Evolutionary conservation across 2,113 vertebrate species (phyloP), one percentile per base, ranked within the genome.

Genomic region (Lophochroa leadbeateri): DNA sequence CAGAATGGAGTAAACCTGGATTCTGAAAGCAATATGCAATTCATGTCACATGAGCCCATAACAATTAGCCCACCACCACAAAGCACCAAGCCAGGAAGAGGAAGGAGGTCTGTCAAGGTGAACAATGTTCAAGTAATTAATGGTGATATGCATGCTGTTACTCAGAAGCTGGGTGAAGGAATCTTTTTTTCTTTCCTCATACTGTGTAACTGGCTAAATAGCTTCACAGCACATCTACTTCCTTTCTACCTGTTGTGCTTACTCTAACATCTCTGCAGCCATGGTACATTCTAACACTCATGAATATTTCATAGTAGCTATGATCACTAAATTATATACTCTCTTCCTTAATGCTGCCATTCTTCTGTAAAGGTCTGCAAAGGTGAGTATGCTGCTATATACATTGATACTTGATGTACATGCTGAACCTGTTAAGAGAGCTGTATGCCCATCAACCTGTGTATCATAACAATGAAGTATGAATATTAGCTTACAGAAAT

Each of bases 21-120:
- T 97, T 97, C 96, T 93, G 97, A 97, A 90, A 98, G 78, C 91
- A 90, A 95, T 98, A 63, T 92, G 61, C 97, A 97, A 82, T 86
- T 96, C 82, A 90, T 96, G 74, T 58, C 97, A 89, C 97, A 97
- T 97, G 98, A 99, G 61, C 98, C 99, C 87, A 98, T 99, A 96
- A 97, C 98, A 92, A 98, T 99, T 98, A 99, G 95, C 95, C 99
- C 99, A 88, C 99, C 99, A 97, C 99, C 99, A 79, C 99, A 99
- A 98, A 99, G 95, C 97, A 97, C 97, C 96, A 99, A 99, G 97
- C 98, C 98, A 24, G 99, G 99, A 98, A 98, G 98, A 98, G 98
- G 98, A 98, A 99, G 99, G 97, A 98, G 98, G 97, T 98, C 97
- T 93, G 96, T 98, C 97, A 99, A 99, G 99, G 99, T 99, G 99